These are phyloP conservation scores for Ambastaia sidthimunki DNA, from an alignment of 2,797 vertebrate species.

Conservation along the genomic window DNA sequence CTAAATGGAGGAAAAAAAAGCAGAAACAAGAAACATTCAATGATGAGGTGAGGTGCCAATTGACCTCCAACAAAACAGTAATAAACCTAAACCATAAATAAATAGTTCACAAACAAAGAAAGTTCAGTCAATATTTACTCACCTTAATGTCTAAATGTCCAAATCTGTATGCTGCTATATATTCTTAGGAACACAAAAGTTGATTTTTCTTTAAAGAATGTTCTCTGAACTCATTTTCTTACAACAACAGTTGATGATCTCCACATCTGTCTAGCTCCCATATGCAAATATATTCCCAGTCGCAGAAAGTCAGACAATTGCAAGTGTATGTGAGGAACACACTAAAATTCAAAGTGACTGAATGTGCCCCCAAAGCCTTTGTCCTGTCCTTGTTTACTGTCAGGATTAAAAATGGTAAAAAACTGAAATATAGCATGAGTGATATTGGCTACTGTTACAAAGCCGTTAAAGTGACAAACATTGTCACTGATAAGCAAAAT, in stretches of 20 bases:
- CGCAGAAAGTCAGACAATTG: background rate
- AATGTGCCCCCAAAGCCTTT: background rate
- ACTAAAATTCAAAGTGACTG: background rate
- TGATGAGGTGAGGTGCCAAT: no score
- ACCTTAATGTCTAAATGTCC: background rate
- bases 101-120: background rate
- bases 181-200: background rate
- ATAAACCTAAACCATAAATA: background rate
- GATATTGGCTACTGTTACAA: no score
- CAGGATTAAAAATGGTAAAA: no score
- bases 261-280: background rate
- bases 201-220: no score
- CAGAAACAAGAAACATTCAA: background rate
- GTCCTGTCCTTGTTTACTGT: no score
- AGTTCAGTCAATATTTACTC: background rate
- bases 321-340: background rate
- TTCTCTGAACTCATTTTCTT: no score
- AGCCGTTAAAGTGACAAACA: background rate
- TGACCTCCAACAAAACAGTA: background rate
- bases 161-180: background rate
- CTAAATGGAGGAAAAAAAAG: background rate
- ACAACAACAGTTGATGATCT: background rate
- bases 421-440: no score
- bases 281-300: background rate
- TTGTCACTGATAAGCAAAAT: no score